Percentiles rank a stretch among this genome's conserved stretches.
These are phyloP conservation scores for Serilophus lunatus DNA, from an alignment of 2,113 vertebrate species.

Conservation along the genomic window DNA sequence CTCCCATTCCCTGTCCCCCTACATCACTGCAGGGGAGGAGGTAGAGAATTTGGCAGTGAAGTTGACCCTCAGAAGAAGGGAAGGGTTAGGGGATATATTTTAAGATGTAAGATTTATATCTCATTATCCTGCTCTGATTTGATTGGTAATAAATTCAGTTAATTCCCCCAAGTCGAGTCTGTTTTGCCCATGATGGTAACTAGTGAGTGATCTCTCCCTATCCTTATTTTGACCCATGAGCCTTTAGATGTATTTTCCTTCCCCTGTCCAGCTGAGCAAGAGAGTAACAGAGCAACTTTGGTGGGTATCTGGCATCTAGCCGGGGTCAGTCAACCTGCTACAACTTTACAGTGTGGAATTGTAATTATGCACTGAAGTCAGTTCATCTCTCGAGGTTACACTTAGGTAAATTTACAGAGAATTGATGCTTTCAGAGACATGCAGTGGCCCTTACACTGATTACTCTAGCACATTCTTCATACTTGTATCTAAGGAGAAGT, in stretches of 20 bases:
- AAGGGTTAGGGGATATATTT: background rate
- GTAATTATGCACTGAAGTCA: background rate
- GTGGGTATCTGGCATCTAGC: background rate
- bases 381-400: constrained; percentile 13
- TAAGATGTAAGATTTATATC: background rate
- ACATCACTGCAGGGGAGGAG: background rate
- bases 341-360: background rate
- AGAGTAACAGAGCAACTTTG: background rate
- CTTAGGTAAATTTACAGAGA: constrained; percentile 42
- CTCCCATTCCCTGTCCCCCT: background rate
- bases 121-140: background rate
- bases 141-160: background rate
- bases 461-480: constrained; percentile 50
- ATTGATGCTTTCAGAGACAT: constrained; percentile 33
- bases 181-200: background rate
- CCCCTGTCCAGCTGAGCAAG: background rate
- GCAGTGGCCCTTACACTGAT: background rate
- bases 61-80: background rate
- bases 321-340: background rate
- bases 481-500: constrained; percentile 41
- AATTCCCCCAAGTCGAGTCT: background rate
- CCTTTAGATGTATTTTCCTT: background rate
- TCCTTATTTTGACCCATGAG: accelerated
- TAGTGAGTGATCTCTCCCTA: background rate
- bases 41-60: background rate